Conservation (phyloP, 1,140 invertebrate species). For the Pantala flavescens region DNA sequence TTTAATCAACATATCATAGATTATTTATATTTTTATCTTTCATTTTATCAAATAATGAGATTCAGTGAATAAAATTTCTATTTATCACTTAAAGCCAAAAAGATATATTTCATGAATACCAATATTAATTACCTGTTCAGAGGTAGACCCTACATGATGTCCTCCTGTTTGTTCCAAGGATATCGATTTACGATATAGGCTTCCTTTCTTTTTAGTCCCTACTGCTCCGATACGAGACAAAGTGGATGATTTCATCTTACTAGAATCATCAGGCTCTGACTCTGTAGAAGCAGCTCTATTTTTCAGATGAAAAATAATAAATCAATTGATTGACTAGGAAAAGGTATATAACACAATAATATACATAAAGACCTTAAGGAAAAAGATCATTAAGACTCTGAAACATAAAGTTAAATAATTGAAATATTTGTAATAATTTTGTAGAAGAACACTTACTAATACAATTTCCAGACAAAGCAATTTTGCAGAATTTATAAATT, state of each 20-base stretch:
- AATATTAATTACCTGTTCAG: slow-evolving; percentile 15
- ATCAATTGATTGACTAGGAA: neutral
- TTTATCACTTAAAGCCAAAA: too few species aligned
- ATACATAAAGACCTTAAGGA: neutral
- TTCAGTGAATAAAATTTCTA: too few species aligned
- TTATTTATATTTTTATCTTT: neutral
- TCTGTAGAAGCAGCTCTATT: slow-evolving; percentile 27
- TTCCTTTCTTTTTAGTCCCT: slow-evolving; percentile 38
- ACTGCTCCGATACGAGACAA: slow-evolving; percentile 30
- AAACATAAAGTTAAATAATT: too few species aligned
- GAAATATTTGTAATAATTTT: too few species aligned
- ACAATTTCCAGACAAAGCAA: too few species aligned
- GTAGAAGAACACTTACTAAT: too few species aligned
- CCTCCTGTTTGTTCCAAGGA: slow-evolving; percentile 59
- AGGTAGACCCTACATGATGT: slow-evolving; percentile 24
- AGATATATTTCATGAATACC: too few species aligned
- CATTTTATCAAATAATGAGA: too few species aligned
- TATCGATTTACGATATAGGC: slow-evolving; percentile 58
- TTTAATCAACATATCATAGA: neutral
- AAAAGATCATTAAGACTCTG: neutral
- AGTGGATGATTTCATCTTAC: slow-evolving; percentile 33
- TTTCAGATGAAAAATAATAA: neutral
- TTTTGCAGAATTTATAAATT: too few species aligned
- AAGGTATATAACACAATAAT: neutral
- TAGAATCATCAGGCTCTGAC: slow-evolving; percentile 26